Percentiles rank a stretch among this genome's conserved stretches.
Conservation (phyloP, 1,140 invertebrate species). For the Ptiloglossa arizonensis region DNA sequence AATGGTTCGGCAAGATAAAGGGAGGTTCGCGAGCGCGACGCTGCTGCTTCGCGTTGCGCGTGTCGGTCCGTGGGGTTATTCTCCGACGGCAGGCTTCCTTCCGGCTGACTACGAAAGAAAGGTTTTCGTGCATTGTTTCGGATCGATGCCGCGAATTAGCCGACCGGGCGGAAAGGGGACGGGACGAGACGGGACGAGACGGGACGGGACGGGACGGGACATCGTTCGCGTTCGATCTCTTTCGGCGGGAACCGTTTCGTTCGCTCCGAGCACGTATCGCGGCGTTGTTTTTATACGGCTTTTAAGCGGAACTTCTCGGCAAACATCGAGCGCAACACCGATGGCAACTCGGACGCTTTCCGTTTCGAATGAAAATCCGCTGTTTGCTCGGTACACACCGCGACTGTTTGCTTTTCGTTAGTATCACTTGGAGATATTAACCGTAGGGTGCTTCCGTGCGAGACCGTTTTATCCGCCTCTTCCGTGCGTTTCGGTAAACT, state of each 20-base stretch:
- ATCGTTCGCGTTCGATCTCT: neutral
- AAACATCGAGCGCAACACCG: neutral
- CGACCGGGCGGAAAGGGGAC: too few species aligned
- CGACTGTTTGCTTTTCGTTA: conserved; percentile 35
- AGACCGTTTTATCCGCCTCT: neutral
- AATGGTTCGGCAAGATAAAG: conserved; percentile 2
- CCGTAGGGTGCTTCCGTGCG: neutral
- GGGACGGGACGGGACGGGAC: too few species aligned
- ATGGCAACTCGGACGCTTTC: neutral
- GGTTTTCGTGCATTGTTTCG: neutral
- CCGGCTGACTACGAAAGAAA: neutral
- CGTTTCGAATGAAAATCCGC: conserved; percentile 7
- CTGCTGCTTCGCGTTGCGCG: neutral
- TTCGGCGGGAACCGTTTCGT: neutral
- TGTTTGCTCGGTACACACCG: conserved; percentile 7
- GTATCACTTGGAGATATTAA: conserved; percentile 8
- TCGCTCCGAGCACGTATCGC: neutral
- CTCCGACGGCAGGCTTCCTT: neutral
- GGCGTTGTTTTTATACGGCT: neutral
- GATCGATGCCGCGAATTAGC: conserved; percentile 18
- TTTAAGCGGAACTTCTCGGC: neutral
- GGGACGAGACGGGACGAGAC: too few species aligned
- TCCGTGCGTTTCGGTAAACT: neutral
- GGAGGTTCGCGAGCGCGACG: conserved; percentile 1
- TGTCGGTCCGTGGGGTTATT: neutral